Evolutionary conservation across 2,797 vertebrate genomes (phyloP), one percentile per base, ranked within the genome.

Genomic region (Girardinus metallicus): DNA sequence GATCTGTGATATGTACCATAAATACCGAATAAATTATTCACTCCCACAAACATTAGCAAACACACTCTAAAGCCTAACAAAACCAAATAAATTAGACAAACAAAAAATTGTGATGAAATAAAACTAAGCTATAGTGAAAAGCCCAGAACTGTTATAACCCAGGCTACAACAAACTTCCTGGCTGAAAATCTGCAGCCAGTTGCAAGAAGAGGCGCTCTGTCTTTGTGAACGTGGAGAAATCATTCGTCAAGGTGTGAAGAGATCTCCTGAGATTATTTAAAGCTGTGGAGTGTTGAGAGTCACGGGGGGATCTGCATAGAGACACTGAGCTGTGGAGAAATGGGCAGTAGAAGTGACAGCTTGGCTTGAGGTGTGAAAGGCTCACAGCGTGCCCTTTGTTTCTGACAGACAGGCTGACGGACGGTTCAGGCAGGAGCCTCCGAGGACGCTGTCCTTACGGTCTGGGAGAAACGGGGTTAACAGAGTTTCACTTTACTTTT

Each of bases 371-470:
- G 47, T 74, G 73, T 21, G 47, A 26, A 34, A 26, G 47, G 21
- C 34, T 39, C 41, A 13, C 73, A 74, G 47, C 73, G 51, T 34
- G 47, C 47, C 73, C 47, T 51, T 36, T 53, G 10, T 51, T 74
- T 70, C 23, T 70, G 39, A 34, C 41, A 44, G 66, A 44, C 41
- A n/a, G 66, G 39, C 43, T 74, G 47, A 74, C 47, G 36, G 73
- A 51, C 51, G 47, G 71, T 4, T 49, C 29, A 11, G 72, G 6
- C 72, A 51, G 31, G 72, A 73, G 72, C n/a, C 72, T 73, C 47
- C 12, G 31, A 36, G 46, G 31, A 39, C 46, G 10, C 16, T 12
- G 7, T 68, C 64, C 3, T 9, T 41, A 41, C 23, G 36, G 21
- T 26, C 18, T 2, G 36, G 23, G 36, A 26, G 64, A 41, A 41